A percentile compares a stretch with the other conserved stretches of the same genome.
These are phyloP conservation scores for Busseola fusca DNA, from an alignment of 2,888 invertebrate genomes.

Conservation along the genomic window DNA sequence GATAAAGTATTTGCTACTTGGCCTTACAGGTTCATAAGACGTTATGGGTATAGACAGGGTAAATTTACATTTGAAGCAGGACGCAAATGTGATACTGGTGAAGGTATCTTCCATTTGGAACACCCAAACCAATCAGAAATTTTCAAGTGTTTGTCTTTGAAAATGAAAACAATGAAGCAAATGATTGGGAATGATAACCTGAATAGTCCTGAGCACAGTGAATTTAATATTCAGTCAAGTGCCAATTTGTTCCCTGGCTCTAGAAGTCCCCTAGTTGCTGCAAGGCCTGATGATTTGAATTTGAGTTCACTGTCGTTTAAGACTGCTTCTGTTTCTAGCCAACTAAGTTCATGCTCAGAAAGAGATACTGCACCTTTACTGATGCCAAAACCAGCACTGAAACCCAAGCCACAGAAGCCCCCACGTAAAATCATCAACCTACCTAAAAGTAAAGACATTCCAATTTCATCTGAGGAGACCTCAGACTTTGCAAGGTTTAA, in stretches of 20 bases:
- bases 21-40: slow-evolving; percentile 95
- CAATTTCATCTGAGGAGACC: slow-evolving; percentile 82
- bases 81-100: slow-evolving; percentile 95
- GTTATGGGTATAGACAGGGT: slow-evolving; percentile 95
- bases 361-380: slow-evolving; percentile 83
- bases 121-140: slow-evolving; percentile 95
- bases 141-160: slow-evolving; percentile 93
- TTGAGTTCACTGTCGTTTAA: slow-evolving; percentile 85
- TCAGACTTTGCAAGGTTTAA: slow-evolving; percentile 87
- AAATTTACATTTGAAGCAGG: slow-evolving; percentile 97
- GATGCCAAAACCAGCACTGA: slow-evolving; percentile 89
- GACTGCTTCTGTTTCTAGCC: slow-evolving; percentile 82
- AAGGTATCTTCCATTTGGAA: slow-evolving; percentile 94
- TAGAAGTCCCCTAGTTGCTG: slow-evolving; percentile 93
- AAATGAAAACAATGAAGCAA: slow-evolving; percentile 96
- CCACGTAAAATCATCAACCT: slow-evolving; percentile 89
- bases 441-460: slow-evolving; percentile 80
- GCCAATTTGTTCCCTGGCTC: slow-evolving; percentile 95
- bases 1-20: slow-evolving; percentile 92
- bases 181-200: slow-evolving; percentile 92
- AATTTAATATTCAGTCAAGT: slow-evolving; percentile 92
- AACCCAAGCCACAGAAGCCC: slow-evolving; percentile 90
- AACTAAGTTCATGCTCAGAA: slow-evolving; percentile 78
- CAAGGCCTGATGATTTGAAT: slow-evolving; percentile 85
- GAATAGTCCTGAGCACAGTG: slow-evolving; percentile 91